Conservation (phyloP, 2,888 invertebrate species). For the Drosophila demipolita region DNA sequence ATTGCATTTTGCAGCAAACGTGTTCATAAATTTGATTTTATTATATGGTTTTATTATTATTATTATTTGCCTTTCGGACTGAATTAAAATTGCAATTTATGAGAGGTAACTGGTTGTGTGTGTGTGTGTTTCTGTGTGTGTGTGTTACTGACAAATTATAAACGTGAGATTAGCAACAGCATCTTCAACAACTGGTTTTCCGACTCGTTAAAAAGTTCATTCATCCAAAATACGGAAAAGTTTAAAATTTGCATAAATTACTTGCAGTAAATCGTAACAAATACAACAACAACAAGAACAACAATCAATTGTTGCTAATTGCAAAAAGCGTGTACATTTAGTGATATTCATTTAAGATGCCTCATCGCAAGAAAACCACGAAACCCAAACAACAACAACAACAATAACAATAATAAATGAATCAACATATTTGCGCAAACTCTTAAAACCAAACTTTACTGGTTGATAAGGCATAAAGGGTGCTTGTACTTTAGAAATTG, state of each 20-base stretch:
- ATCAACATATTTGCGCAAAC: conserved; percentile 14
- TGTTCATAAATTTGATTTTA: conserved; percentile 49
- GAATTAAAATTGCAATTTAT: conserved; percentile 71
- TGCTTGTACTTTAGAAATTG: neutral
- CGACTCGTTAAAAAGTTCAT: conserved; percentile 67
- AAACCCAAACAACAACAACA: conserved; percentile 26
- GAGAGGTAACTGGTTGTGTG: conserved; percentile 38
- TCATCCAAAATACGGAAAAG: conserved; percentile 82
- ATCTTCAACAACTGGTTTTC: conserved; percentile 63
- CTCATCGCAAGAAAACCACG: conserved; percentile 56
- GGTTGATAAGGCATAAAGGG: conserved; percentile 7
- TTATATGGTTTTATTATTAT: conserved; percentile 20
- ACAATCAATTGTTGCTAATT: conserved; percentile 53
- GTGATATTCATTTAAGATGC: conserved; percentile 56
- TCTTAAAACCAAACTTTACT: neutral
- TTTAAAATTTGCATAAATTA: conserved; percentile 79
- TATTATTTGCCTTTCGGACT: conserved; percentile 34
- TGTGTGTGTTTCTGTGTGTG: conserved; percentile 7
- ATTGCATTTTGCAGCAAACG: conserved; percentile 35
- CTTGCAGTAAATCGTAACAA: conserved; percentile 50
- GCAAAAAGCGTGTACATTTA: conserved; percentile 49
- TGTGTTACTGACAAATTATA: conserved; percentile 31
- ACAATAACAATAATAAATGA: conserved; percentile 20
- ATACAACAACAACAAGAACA: conserved; percentile 25
- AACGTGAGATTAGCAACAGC: conserved; percentile 26